Conservation (phyloP, 2,888 invertebrate species). For the Trichacis sp. region DNA sequence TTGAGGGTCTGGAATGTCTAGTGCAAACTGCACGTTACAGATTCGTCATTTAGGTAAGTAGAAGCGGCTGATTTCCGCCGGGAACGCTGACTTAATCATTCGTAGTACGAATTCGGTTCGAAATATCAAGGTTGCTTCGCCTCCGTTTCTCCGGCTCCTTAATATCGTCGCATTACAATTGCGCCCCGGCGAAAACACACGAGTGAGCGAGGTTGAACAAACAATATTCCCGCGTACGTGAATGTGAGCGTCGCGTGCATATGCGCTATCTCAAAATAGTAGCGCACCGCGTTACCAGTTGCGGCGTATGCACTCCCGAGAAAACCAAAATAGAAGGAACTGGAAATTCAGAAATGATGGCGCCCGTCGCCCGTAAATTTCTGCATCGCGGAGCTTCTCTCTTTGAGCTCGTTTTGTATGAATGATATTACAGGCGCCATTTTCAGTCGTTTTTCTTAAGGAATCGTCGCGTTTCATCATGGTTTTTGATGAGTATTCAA, state of each 20-base stretch:
- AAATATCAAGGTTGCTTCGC: constrained; percentile 34
- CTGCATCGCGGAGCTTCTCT: constrained; percentile 11
- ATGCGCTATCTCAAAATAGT: constrained; percentile 54
- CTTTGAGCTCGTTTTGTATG: neutral
- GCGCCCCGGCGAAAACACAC: too few species aligned
- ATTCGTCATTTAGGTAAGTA: constrained; percentile 31
- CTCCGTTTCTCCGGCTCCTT: constrained; percentile 30
- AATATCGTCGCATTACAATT: constrained; percentile 32
- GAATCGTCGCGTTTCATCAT: too few species aligned
- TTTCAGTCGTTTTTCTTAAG: too few species aligned
- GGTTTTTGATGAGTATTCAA: too few species aligned
- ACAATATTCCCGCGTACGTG: constrained; percentile 48
- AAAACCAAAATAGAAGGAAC: constrained; percentile 58
- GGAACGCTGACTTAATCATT: constrained; percentile 40
- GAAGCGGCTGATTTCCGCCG: constrained; percentile 31
- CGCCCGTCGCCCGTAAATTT: constrained; percentile 30
- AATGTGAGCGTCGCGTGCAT: constrained; percentile 37
- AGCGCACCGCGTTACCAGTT: too few species aligned
- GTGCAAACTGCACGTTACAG: too few species aligned
- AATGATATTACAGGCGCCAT: too few species aligned
- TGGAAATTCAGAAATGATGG: constrained; percentile 38
- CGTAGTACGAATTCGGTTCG: constrained; percentile 27
- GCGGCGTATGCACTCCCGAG: constrained; percentile 48
- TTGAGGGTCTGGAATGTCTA: constrained; percentile 35
- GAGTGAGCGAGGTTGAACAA: constrained; percentile 55